Conservation (phyloP, 2,888 invertebrate species). For the Drosophila fungiperda region DNA sequence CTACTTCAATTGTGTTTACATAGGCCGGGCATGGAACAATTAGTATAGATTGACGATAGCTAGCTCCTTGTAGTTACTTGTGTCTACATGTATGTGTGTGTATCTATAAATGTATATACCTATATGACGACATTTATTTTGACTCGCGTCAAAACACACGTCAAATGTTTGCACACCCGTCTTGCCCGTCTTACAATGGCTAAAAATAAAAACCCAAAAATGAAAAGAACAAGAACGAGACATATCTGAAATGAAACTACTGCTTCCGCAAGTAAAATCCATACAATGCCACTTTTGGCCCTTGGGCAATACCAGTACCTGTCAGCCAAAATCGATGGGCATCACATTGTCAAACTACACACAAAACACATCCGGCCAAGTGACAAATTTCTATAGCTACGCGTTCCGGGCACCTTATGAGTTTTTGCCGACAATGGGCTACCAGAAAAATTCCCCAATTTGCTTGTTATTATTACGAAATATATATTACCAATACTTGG, state of each 20-base stretch:
- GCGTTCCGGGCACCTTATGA: slow-evolving; percentile 48
- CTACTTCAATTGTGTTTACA: slow-evolving; percentile 70
- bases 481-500: slow-evolving; percentile 29
- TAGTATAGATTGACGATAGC: slow-evolving; percentile 59
- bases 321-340: slow-evolving; percentile 60
- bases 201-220: slow-evolving; percentile 26
- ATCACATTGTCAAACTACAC: slow-evolving; percentile 68
- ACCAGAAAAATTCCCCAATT: slow-evolving; percentile 66
- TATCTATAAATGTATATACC: slow-evolving; percentile 2
- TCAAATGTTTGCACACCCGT: slow-evolving; percentile 82
- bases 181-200: slow-evolving; percentile 23
- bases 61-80: slow-evolving; percentile 19
- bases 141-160: slow-evolving; percentile 83
- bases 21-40: slow-evolving; percentile 63
- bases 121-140: slow-evolving; percentile 40
- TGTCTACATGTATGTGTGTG: slow-evolving; percentile 1
- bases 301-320: slow-evolving; percentile 64
- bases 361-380: slow-evolving; percentile 79
- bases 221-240: slow-evolving; percentile 34
- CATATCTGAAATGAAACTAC: slow-evolving; percentile 52
- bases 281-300: slow-evolving; percentile 53
- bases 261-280: slow-evolving; percentile 68
- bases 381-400: slow-evolving; percentile 67
- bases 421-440: slow-evolving; percentile 50
- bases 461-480: slow-evolving; percentile 68